These are phyloP conservation scores for Poeciliopsis occidentalis DNA, from an alignment of 2,113 vertebrate species.

Conservation along the genomic window DNA sequence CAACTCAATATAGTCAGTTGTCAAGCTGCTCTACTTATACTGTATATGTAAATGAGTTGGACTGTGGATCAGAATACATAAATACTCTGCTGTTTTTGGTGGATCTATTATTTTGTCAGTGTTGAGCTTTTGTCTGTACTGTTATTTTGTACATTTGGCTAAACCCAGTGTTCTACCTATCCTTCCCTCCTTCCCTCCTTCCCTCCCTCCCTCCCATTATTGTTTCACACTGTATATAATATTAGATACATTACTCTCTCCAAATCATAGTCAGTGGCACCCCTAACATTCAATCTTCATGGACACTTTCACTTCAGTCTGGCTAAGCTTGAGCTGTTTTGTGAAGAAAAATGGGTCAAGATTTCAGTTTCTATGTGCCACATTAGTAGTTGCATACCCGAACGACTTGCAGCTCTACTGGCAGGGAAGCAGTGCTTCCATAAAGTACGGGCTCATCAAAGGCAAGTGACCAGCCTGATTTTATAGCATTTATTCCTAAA, in stretches of 20 bases:
- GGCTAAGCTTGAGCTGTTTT: neutral
- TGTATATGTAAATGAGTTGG: neutral
- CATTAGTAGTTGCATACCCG: neutral
- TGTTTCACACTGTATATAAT: too few species aligned
- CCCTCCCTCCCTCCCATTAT: too few species aligned
- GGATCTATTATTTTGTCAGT: too few species aligned
- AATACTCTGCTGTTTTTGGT: neutral
- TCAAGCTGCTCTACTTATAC: conserved; percentile 3
- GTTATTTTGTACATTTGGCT: too few species aligned
- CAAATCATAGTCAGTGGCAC: neutral
- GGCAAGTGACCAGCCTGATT: too few species aligned
- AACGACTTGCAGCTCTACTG: neutral
- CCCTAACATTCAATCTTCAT: neutral
- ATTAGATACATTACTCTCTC: too few species aligned
- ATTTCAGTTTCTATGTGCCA: neutral
- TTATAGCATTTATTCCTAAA: too few species aligned
- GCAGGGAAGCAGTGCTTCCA: neutral
- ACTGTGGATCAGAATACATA: neutral
- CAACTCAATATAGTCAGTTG: conserved; percentile 9
- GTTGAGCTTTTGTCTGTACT: neutral
- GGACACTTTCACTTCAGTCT: neutral
- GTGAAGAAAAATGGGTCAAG: neutral
- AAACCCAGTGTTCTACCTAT: too few species aligned
- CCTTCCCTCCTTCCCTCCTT: too few species aligned
- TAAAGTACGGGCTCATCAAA: too few species aligned